Conservation (phyloP, 1,140 invertebrate genomes). For the Lordiphosa collinella region DNA sequence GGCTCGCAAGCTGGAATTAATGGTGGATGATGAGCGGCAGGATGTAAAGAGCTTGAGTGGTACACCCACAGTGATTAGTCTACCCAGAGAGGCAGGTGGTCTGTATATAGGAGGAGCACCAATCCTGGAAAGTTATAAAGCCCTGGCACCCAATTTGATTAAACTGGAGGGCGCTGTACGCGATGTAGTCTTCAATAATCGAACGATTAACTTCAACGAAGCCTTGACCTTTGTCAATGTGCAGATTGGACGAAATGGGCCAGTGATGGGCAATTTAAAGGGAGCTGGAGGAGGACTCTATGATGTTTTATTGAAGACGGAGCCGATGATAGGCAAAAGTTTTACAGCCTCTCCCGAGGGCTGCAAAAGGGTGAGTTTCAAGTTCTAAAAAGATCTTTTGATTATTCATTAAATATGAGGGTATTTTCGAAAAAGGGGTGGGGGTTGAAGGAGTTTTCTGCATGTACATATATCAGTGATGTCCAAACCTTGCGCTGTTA, state of each 20-base stretch:
- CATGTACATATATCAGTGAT: conserved; percentile 5
- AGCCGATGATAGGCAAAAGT: conserved; percentile 79
- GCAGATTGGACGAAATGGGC: conserved; percentile 85
- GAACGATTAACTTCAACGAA: conserved; percentile 84
- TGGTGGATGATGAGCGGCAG: conserved; percentile 85
- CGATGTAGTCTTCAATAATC: conserved; percentile 89
- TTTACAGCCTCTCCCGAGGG: conserved; percentile 79
- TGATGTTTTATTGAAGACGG: conserved; percentile 78
- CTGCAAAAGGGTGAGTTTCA: conserved; percentile 79
- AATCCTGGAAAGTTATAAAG: conserved; percentile 54
- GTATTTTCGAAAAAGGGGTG: conserved; percentile 1
- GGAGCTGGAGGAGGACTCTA: conserved; percentile 57
- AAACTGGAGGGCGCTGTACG: conserved; percentile 89
- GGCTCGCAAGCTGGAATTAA: conserved; percentile 82
- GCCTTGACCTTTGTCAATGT: conserved; percentile 85
- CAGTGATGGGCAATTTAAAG: conserved; percentile 80
- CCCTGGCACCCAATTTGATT: conserved; percentile 78
- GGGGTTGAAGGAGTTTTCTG: not conserved
- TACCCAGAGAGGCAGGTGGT: conserved; percentile 79
- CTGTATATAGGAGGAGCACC: conserved; percentile 80
- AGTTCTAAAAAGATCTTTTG: conserved; percentile 1
- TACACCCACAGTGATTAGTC: conserved; percentile 81
- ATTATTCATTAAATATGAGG: not conserved
- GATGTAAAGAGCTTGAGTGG: conserved; percentile 81
- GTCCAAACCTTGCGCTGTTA: no score